Evolutionary conservation across 2,113 vertebrate genomes (phyloP), one percentile per base, ranked within the genome.

Genomic region (Psettodes erumei): DNA sequence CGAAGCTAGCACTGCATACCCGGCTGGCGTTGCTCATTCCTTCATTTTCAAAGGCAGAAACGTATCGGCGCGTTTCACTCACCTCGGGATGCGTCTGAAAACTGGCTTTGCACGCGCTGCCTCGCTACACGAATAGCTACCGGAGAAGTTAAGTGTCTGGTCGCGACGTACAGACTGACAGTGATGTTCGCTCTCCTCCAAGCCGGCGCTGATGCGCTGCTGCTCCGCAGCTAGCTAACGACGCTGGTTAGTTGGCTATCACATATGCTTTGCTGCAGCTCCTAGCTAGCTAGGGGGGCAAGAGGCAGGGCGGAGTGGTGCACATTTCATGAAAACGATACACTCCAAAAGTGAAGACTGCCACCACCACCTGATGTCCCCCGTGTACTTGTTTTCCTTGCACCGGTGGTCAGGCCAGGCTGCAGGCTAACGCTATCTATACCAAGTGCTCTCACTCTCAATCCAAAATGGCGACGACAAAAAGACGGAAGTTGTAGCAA

Each of bases 401-500:
- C n/a, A 53, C 73, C 51, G 21, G 75, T 32, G 77, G 37, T 38
- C 21, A 62, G 61, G 51, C 32, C 19, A 60, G 66, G 8, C 30
- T 59, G 71, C 19, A 47, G 51, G 83, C 81, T 82, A 62, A 15
- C 60, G 62, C 6, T 74, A 40, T 28, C 63, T 63, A 35, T 64
- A 47, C 8, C 18, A 7, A 79, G 23, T 32, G 75, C 87, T 64
- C 53, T 70, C 83, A 82, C 61, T 83, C 80, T 84, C 77, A 69
- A 77, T 81, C 85, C 89, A 92, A 93, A 92, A 93, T 93, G 92
- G 90, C 92, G 90, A 53, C 70, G 50, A 48, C 19, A 69, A 70
- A 86, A 83, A 82, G 77, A 82, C 90, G 90, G 92, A 92, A 91
- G 89, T 90, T 48, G 81, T 38, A 40, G 62, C 12, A 50, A 12